Conservation (phyloP, 1,140 invertebrate species). For the Pogonognathellus flavescens region DNA sequence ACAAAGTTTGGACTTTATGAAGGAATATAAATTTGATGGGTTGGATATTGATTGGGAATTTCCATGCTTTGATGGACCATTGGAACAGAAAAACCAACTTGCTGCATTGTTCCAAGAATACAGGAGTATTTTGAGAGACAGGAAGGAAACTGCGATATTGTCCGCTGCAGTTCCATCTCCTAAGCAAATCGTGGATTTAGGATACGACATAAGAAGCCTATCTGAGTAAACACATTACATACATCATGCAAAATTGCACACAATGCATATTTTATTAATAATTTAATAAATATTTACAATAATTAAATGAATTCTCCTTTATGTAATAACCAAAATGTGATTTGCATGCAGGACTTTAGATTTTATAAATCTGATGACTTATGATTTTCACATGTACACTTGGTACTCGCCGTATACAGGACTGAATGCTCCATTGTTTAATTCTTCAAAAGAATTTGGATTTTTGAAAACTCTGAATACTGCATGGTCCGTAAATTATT, state of each 20-base stretch:
- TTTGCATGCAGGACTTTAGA: constrained; percentile 77
- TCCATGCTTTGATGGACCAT: constrained; percentile 76
- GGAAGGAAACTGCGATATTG: constrained; percentile 75
- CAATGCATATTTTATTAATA: too few species aligned
- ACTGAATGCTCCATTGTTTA: constrained; percentile 84
- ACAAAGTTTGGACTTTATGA: constrained; percentile 76
- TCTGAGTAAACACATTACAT: constrained; percentile 76
- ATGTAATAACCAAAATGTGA: too few species aligned
- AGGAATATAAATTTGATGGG: constrained; percentile 80
- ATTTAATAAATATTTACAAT: too few species aligned
- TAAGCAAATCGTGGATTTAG: constrained; percentile 78
- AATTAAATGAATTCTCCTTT: too few species aligned
- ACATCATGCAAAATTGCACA: too few species aligned
- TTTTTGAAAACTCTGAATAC: constrained; percentile 83
- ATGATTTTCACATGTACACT: constrained; percentile 87
- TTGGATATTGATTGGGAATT: constrained; percentile 91
- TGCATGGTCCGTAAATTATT: constrained; percentile 86
- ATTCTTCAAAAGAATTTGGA: constrained; percentile 74
- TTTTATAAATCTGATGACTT: constrained; percentile 90
- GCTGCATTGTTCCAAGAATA: constrained; percentile 80
- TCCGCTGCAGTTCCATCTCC: constrained; percentile 84
- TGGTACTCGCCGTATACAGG: constrained; percentile 84
- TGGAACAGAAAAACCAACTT: constrained; percentile 78
- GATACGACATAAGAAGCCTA: constrained; percentile 83
- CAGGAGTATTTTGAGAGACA: constrained; percentile 75